Conservation (phyloP, 2,797 vertebrate genomes). For the Lophotriccus pileatus region DNA sequence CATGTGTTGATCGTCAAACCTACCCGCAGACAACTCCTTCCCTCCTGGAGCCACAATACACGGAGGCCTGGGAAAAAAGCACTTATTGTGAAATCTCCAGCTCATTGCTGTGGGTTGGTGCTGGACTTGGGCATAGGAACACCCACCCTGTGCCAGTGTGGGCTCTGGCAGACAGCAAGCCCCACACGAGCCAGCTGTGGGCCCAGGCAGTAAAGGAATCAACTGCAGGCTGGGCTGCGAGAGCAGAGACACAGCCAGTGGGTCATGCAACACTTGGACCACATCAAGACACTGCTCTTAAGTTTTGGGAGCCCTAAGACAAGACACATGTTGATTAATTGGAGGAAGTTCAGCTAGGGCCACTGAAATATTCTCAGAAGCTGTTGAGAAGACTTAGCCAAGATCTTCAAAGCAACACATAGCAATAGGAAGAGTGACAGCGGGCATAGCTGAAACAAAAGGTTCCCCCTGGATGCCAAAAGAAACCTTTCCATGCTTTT, state of each 20-base stretch:
- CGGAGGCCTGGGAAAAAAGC: neutral
- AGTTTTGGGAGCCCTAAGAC: neutral
- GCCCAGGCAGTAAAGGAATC: neutral
- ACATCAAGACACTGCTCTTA: neutral
- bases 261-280: neutral
- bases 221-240: rapidly evolving
- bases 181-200: neutral
- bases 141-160: rapidly evolving
- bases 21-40: neutral
- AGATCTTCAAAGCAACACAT: rapidly evolving
- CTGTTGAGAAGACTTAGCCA: neutral
- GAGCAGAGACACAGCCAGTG: neutral
- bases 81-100: neutral
- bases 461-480: neutral
- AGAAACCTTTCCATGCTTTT: neutral
- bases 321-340: neutral
- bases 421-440: neutral
- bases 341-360: neutral
- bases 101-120: neutral
- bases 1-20: neutral
- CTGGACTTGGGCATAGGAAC: neutral
- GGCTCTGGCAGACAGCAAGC: neutral
- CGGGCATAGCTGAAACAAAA: neutral
- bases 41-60: neutral
- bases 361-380: neutral